Evolutionary conservation across 2,797 vertebrate species (phyloP).

Genomic region (Garrulus glandarius): DNA sequence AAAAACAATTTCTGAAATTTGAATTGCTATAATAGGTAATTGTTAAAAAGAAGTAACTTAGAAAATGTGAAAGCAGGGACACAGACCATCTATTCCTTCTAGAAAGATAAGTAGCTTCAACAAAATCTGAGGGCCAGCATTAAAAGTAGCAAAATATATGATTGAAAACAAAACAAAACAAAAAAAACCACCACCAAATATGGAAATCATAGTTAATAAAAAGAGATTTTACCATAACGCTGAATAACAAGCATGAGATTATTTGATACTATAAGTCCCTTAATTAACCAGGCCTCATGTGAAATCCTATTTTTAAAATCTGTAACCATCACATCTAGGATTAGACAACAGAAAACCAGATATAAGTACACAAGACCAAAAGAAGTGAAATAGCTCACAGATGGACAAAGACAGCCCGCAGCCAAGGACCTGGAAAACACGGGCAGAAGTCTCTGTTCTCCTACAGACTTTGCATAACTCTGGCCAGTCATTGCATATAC

Average conservation of each 20-base stretch:
- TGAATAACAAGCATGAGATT: not conserved
- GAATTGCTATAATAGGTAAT: not conserved
- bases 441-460: not conserved
- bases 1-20: not conserved
- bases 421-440: not conserved
- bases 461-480: not conserved
- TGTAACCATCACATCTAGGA: not conserved
- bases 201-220: not conserved
- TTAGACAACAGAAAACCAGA: not conserved
- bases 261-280: not conserved
- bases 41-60: not conserved
- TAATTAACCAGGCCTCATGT: not conserved
- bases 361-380: not conserved
- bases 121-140: not conserved
- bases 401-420: not conserved
- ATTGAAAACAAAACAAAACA: not conserved
- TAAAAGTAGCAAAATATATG: not conserved
- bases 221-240: not conserved
- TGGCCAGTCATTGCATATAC: not conserved
- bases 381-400: not conserved
- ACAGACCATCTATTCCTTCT: not conserved
- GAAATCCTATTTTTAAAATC: not conserved
- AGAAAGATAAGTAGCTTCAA: not conserved
- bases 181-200: not conserved
- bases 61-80: not conserved